These are phyloP conservation scores for Caenorhabditis japonica DNA, from an alignment of 2,888 invertebrate genomes.

Conservation along the genomic window DNA sequence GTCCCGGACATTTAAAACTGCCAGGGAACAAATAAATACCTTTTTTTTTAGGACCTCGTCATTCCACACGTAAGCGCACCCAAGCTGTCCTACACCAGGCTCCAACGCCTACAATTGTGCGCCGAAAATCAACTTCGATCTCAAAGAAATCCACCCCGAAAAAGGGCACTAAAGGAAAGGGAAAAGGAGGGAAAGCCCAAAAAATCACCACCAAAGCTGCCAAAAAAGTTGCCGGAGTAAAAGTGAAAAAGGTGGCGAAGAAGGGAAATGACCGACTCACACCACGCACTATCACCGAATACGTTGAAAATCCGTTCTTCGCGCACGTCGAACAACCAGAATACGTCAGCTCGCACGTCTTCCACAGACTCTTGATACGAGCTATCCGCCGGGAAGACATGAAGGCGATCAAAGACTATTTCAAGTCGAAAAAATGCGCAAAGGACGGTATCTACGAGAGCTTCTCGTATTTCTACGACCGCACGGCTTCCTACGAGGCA, in stretches of 20 bases:
- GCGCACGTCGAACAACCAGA: conserved; percentile 23
- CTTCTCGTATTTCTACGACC: conserved; percentile 40
- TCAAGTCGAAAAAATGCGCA: conserved; percentile 51
- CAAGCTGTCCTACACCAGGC: conserved; percentile 47
- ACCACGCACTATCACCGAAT: conserved; percentile 40
- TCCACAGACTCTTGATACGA: conserved; percentile 53
- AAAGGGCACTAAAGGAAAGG: conserved; percentile 7
- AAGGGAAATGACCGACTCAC: conserved; percentile 64
- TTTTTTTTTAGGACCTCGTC: conserved; percentile 3
- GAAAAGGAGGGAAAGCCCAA: conserved; percentile 1
- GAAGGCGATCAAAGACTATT: conserved; percentile 54
- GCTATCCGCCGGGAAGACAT: conserved; percentile 50
- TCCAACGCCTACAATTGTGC: conserved; percentile 27
- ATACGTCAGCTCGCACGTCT: conserved; percentile 42
- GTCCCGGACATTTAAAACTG: neutral
- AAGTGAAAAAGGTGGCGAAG: conserved; percentile 40
- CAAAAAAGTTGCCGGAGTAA: conserved; percentile 13
- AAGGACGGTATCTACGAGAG: conserved; percentile 3
- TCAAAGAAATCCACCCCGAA: conserved; percentile 8
- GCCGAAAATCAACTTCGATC: conserved; percentile 14
- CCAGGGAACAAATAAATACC: too few species aligned
- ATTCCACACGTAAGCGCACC: conserved; percentile 27
- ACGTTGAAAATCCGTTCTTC: conserved; percentile 55
- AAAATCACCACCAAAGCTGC: conserved; percentile 15
- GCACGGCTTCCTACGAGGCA: conserved; percentile 29